phyloP scores from a whole-genome alignment of 2,797 vertebrate genomes.

The Poecile montanus region DNA sequence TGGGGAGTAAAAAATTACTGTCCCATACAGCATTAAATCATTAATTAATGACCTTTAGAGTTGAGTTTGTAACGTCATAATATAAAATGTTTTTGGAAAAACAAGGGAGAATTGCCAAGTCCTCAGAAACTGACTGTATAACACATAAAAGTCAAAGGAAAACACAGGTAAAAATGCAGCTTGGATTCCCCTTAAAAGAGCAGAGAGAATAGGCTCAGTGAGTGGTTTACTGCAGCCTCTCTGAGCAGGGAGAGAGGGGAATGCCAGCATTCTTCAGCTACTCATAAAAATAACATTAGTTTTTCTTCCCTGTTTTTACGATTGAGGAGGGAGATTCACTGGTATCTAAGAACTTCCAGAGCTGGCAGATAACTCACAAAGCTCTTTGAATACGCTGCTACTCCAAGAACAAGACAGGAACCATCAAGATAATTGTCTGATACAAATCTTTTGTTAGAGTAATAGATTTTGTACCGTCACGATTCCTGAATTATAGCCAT shows the following conservation, averaged over 20 bases:
- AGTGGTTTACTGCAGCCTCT: constrained; percentile 32
- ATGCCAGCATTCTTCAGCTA: constrained; percentile 41
- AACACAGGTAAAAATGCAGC: constrained; percentile 5
- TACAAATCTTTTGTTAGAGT: constrained; percentile 68
- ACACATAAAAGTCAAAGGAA: background rate
- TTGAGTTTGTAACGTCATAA: background rate
- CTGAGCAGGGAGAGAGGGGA: background rate
- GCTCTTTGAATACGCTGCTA: constrained; percentile 42
- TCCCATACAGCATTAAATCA: background rate
- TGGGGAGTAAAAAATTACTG: background rate
- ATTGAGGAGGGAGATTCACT: constrained; percentile 44
- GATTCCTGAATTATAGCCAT: constrained; percentile 65
- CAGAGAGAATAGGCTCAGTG: background rate
- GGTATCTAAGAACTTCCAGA: constrained; percentile 60
- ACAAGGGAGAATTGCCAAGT: background rate
- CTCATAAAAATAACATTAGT: constrained; percentile 67
- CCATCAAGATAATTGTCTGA: constrained; percentile 67
- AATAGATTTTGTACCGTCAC: constrained; percentile 65
- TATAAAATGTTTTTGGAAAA: background rate
- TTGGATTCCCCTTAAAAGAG: constrained; percentile 1
- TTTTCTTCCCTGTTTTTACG: constrained; percentile 45
- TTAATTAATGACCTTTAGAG: background rate
- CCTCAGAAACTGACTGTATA: background rate
- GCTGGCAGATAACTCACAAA: constrained; percentile 47
- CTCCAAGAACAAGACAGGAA: constrained; percentile 63